Evolutionary conservation across 2,888 invertebrate species (phyloP).

Genomic region (Drosophila ustulata): DNA sequence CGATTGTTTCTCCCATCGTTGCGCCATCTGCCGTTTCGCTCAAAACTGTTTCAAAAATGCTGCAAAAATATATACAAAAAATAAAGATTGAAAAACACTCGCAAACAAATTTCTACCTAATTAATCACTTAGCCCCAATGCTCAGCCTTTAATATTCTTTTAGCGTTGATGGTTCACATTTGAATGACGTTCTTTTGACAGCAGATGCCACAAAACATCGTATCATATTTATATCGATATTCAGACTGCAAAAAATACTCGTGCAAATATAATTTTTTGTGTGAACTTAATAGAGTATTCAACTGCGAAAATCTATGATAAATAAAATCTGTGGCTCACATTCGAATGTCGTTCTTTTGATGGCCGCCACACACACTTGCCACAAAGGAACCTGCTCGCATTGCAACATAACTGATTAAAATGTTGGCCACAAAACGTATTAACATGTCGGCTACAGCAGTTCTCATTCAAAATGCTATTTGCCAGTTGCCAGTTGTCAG

Average conservation of each 20-base stretch:
- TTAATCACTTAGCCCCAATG: too few species aligned
- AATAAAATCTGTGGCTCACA: background rate
- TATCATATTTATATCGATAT: too few species aligned
- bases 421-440: constrained; percentile 75
- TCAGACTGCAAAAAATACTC: too few species aligned
- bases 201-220: too few species aligned
- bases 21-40: background rate
- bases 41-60: background rate
- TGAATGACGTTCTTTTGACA: too few species aligned
- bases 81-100: too few species aligned
- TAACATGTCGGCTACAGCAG: constrained; percentile 70
- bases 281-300: background rate
- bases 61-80: background rate
- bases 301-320: background rate
- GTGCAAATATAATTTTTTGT: background rate
- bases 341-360: constrained; percentile 10
- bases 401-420: constrained; percentile 61
- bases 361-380: constrained; percentile 3
- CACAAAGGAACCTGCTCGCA: background rate
- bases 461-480: constrained; percentile 38
- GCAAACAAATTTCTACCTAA: too few species aligned
- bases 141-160: too few species aligned
- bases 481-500: constrained; percentile 28
- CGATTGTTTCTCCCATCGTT: background rate
- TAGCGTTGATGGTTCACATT: too few species aligned